phyloP scores from a whole-genome alignment of 2,888 invertebrate genomes.

The Helleia helle region DNA sequence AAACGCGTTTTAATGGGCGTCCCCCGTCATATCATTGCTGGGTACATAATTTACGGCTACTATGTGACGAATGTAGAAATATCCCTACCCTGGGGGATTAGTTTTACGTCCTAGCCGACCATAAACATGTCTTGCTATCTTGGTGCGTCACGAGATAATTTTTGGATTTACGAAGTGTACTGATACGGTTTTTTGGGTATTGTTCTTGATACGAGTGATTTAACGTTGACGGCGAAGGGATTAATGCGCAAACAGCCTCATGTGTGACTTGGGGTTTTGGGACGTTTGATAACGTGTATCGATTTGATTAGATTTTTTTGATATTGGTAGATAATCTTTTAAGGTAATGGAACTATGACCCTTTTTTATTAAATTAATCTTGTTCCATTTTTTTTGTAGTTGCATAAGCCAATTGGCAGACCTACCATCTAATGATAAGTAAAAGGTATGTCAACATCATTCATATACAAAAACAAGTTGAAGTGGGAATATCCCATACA shows the following conservation, averaged over 20 bases:
- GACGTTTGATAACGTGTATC: no score
- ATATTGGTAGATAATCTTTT: no score
- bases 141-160: constrained; percentile 64
- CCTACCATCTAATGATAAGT: no score
- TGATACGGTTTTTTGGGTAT: constrained; percentile 28
- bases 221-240: constrained; percentile 21
- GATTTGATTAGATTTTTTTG: no score
- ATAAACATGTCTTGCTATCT: constrained; percentile 72
- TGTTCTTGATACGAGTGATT: constrained; percentile 33
- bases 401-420: no score
- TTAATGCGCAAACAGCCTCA: constrained; percentile 10
- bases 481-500: no score
- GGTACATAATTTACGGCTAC: constrained; percentile 75
- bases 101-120: constrained; percentile 68
- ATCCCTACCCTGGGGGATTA: constrained; percentile 62
- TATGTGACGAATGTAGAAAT: constrained; percentile 76
- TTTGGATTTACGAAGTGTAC: constrained; percentile 58
- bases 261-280: neutral
- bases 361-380: no score
- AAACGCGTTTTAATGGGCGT: constrained; percentile 76
- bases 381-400: no score
- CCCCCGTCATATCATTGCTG: constrained; percentile 74
- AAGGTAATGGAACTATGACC: no score
- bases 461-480: no score
- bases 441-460: no score